These are phyloP conservation scores for Ceyx cyanopectus DNA, from an alignment of 2,113 vertebrate species.

Conservation along the genomic window DNA sequence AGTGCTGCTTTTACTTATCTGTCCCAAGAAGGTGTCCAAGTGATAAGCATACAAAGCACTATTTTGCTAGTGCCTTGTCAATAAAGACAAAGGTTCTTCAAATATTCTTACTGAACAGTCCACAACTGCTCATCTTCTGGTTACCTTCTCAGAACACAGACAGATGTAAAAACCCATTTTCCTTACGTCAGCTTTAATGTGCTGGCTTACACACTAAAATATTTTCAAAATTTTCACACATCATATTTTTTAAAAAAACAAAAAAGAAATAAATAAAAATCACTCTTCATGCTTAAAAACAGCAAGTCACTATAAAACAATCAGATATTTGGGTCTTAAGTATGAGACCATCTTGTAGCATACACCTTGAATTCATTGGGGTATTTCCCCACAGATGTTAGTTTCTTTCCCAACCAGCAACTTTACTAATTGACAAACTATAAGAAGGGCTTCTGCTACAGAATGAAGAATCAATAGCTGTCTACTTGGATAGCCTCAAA, in stretches of 20 bases:
- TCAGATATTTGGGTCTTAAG: neutral
- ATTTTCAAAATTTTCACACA: neutral
- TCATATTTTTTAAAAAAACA: neutral
- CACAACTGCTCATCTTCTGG: neutral
- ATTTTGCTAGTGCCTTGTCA: neutral
- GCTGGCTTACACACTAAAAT: neutral
- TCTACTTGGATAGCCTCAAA: constrained; percentile 41
- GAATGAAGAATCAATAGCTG: constrained; percentile 58
- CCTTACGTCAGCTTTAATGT: neutral
- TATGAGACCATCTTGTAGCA: neutral
- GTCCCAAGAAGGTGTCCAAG: neutral
- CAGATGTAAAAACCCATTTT: neutral
- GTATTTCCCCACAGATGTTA: neutral
- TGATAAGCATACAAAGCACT: neutral
- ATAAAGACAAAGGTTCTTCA: neutral
- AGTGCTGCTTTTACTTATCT: fast-evolving
- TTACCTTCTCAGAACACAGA: neutral
- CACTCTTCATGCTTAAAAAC: neutral
- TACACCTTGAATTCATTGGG: neutral
- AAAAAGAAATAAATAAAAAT: neutral
- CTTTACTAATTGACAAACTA: constrained; percentile 15
- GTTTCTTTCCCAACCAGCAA: neutral
- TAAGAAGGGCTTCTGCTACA: neutral
- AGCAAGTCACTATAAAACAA: neutral
- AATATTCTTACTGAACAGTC: neutral